These are phyloP conservation scores for Ophiodon elongatus DNA, from an alignment of 2,113 vertebrate species.

Conservation along the genomic window DNA sequence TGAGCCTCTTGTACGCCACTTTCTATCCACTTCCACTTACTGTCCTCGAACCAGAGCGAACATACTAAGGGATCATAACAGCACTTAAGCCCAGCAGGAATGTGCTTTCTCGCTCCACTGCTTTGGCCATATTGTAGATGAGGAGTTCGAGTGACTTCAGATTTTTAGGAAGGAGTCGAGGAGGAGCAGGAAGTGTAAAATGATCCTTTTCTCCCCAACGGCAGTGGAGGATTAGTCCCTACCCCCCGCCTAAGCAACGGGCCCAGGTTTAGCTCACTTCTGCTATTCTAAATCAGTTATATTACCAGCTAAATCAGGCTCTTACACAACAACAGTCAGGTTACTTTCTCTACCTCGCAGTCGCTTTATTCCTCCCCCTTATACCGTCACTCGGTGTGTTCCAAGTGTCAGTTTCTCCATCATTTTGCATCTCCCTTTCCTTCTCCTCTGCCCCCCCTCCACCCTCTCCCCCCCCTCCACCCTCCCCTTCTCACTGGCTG, in stretches of 20 bases:
- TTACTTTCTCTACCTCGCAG: conserved; percentile 41
- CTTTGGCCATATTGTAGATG: conserved; percentile 59
- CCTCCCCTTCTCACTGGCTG: background rate
- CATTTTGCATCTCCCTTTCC: background rate
- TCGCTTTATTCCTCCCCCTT: conserved; percentile 18
- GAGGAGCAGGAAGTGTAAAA: conserved; percentile 58
- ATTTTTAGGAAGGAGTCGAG: conserved; percentile 60
- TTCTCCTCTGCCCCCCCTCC: background rate
- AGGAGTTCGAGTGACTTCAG: conserved; percentile 55
- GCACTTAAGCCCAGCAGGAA: conserved; percentile 52
- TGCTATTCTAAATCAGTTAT: conserved; percentile 71
- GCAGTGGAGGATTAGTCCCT: conserved; percentile 63
- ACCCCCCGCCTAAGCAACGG: conserved; percentile 47
- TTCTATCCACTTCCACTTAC: conserved; percentile 43
- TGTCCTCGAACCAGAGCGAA: conserved; percentile 49
- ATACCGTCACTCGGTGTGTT: conserved; percentile 6
- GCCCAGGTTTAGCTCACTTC: conserved; percentile 56
- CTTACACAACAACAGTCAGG: conserved; percentile 40
- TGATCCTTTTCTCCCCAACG: conserved; percentile 51
- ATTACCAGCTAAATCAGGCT: conserved; percentile 57
- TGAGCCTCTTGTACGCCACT: conserved; percentile 24
- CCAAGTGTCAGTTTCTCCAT: conserved; percentile 23
- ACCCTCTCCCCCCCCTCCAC: background rate
- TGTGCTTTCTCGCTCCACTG: conserved; percentile 35
- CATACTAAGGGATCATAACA: conserved; percentile 55